A percentile compares a stretch with the other conserved stretches of the same genome.
Conservation (phyloP, 2,113 vertebrate species). For the Rhynchomys soricoides region DNA sequence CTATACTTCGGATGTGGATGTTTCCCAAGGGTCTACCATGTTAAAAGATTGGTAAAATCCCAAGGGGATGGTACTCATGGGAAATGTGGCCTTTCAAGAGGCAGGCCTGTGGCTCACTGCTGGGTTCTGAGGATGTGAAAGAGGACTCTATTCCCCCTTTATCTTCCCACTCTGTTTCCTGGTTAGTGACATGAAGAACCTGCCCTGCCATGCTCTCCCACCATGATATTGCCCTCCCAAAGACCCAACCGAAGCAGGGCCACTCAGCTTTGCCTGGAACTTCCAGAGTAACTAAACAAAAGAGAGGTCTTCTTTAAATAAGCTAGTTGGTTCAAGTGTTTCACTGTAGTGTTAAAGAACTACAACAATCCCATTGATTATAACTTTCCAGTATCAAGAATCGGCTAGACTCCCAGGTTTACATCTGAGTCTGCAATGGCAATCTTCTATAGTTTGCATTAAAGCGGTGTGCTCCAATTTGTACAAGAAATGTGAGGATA, state of each 20-base stretch:
- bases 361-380: background rate
- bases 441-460: background rate
- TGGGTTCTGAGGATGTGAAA: too few relatives aligned
- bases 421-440: background rate
- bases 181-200: background rate
- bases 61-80: background rate
- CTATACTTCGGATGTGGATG: background rate
- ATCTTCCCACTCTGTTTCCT: background rate
- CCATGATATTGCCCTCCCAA: too few relatives aligned
- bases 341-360: background rate
- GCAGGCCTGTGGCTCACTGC: background rate
- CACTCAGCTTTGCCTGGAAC: background rate
- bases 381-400: background rate
- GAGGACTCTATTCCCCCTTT: too few relatives aligned
- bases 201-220: background rate
- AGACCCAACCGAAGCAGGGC: background rate
- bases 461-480: background rate
- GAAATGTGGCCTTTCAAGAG: too few relatives aligned
- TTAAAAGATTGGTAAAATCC: background rate
- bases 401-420: background rate
- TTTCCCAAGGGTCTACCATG: background rate
- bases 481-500: background rate
- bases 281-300: background rate
- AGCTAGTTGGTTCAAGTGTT: background rate
- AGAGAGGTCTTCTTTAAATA: background rate